Evolutionary conservation across 2,797 vertebrate species (phyloP).

Genomic region (Poecile montanus): DNA sequence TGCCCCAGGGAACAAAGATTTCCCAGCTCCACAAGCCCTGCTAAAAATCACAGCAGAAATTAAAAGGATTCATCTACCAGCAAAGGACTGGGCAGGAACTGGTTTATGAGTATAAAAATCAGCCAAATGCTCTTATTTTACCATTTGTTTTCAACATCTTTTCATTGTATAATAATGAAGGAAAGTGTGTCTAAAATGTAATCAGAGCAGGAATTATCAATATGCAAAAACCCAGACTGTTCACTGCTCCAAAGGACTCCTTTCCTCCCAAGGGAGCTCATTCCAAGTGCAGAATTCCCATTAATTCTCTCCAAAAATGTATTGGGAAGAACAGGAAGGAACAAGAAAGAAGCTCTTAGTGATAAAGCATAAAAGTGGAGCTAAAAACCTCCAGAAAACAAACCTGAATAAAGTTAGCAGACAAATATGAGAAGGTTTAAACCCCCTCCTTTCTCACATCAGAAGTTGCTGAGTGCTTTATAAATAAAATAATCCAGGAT

Average conservation of each 20-base stretch:
- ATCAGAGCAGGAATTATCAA: not conserved
- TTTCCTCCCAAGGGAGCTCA: not conserved
- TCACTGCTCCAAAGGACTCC: fast-evolving
- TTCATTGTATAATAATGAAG: not conserved
- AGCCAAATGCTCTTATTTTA: not conserved
- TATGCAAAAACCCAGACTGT: not conserved
- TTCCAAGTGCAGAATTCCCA: not conserved
- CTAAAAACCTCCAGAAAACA: not conserved
- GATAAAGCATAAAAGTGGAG: not conserved
- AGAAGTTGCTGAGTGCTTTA: not conserved
- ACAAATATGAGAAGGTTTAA: not conserved
- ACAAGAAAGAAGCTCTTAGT: not conserved
- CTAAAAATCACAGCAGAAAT: not conserved
- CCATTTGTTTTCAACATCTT: not conserved
- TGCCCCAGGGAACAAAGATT: not conserved
- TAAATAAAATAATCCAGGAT: not conserved
- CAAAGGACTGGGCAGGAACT: not conserved
- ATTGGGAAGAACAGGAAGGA: not conserved
- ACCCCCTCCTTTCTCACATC: not conserved
- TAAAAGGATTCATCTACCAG: not conserved
- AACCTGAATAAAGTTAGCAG: not conserved
- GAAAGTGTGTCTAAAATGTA: not conserved
- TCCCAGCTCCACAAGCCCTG: not conserved
- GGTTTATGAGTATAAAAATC: not conserved
- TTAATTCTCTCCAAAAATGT: not conserved